Percentiles rank a stretch among this genome's conserved stretches.
Conservation (phyloP, 2,888 invertebrate species). For the Atethmia centrago region DNA sequence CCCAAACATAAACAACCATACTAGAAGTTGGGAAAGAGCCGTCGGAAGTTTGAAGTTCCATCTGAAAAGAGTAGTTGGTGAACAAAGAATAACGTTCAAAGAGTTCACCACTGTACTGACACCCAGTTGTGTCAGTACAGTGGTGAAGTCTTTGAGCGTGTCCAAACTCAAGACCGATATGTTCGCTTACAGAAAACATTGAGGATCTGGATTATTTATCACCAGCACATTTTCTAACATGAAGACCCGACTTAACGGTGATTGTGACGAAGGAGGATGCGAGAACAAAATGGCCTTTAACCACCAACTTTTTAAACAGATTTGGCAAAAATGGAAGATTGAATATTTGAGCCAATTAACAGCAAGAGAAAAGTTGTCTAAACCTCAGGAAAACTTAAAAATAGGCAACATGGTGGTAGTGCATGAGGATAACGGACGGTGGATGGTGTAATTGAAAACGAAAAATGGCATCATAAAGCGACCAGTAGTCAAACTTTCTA, state of each 20-base stretch:
- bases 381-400: too few relatives aligned
- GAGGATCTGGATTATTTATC: conserved; percentile 12
- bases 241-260: neutral
- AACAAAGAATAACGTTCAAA: conserved; percentile 24
- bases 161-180: too few relatives aligned
- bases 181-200: neutral
- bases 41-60: too few relatives aligned
- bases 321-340: too few relatives aligned
- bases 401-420: too few relatives aligned
- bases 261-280: conserved; percentile 1
- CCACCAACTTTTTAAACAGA: neutral
- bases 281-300: conserved; percentile 8
- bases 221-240: conserved; percentile 8
- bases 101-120: conserved; percentile 16
- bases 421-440: neutral
- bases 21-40: too few relatives aligned
- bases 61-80: conserved; percentile 23
- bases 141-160: too few relatives aligned
- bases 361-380: too few relatives aligned
- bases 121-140: too few relatives aligned
- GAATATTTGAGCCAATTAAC: too few relatives aligned
- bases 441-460: conserved; percentile 16
- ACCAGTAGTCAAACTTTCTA: too few relatives aligned
- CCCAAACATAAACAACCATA: too few relatives aligned
- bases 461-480: conserved; percentile 29